Conservation (phyloP, 2,888 invertebrate genomes). For the Tetrapedia diversipes region DNA sequence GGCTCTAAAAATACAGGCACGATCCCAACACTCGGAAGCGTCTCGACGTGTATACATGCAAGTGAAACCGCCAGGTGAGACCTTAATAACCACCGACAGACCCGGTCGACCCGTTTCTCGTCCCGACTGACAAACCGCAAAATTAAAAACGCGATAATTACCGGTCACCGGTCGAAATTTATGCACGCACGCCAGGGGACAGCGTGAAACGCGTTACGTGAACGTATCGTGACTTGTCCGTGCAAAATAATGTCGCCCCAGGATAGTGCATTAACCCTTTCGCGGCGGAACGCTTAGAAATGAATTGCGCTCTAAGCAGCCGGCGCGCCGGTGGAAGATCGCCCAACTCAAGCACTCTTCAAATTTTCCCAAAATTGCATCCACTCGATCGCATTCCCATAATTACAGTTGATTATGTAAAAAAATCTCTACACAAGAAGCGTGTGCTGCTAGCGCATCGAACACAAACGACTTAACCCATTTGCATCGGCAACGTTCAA, state of each 20-base stretch:
- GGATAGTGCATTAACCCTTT: too few relatives aligned
- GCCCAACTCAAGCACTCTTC: too few relatives aligned
- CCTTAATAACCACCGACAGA: neutral
- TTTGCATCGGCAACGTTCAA: too few relatives aligned
- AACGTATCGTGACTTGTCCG: constrained; percentile 4
- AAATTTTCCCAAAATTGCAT: too few relatives aligned
- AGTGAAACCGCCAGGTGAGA: neutral
- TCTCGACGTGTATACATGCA: neutral
- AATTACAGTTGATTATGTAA: too few relatives aligned
- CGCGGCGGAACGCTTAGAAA: too few relatives aligned
- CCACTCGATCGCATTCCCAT: too few relatives aligned
- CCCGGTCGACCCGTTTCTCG: neutral
- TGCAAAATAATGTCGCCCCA: constrained; percentile 23
- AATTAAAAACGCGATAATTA: constrained; percentile 37
- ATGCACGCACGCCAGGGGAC: neutral
- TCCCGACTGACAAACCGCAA: neutral
- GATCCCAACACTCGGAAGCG: neutral
- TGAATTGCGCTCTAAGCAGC: too few relatives aligned
- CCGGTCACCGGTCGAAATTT: constrained; percentile 23
- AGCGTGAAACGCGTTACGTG: constrained; percentile 1
- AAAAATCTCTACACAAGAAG: too few relatives aligned
- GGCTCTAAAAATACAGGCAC: neutral
- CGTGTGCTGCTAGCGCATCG: too few relatives aligned
- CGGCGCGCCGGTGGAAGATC: too few relatives aligned
- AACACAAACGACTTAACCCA: too few relatives aligned